Percentiles rank a stretch among this genome's conserved stretches.
Conservation (phyloP, 64 coral and sea anemone genomes). For the Stylophora pistillata region DNA sequence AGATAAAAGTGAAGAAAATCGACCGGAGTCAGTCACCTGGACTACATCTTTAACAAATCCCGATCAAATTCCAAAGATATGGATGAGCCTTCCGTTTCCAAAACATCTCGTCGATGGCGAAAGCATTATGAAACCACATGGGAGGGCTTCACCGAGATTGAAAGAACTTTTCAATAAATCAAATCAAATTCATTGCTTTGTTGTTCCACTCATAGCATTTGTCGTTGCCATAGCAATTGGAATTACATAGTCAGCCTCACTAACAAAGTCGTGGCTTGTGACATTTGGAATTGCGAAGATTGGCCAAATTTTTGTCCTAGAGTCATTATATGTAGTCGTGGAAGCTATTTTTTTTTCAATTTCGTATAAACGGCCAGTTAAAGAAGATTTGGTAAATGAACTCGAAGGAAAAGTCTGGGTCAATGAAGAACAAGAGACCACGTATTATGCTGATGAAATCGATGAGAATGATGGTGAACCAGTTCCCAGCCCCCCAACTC, state of each 20-base stretch:
- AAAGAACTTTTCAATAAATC: neutral
- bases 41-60: slow-evolving; percentile 18
- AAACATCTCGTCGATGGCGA: slow-evolving; percentile 29
- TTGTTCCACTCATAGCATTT: slow-evolving; percentile 9
- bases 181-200: slow-evolving; percentile 11
- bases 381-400: slow-evolving; percentile 54
- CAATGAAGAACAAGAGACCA: slow-evolving; percentile 44
- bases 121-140: neutral
- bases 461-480: neutral
- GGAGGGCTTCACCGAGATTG: neutral
- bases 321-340: slow-evolving; percentile 31
- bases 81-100: slow-evolving; percentile 66
- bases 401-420: slow-evolving; percentile 63
- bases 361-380: slow-evolving; percentile 21
- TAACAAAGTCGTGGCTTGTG: slow-evolving; percentile 45
- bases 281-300: slow-evolving; percentile 16
- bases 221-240: slow-evolving; percentile 6
- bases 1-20: too few relatives aligned
- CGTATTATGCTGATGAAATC: slow-evolving; percentile 57
- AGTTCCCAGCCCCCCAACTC: slow-evolving; percentile 48
- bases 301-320: slow-evolving; percentile 40
- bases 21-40: neutral
- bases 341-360: slow-evolving; percentile 51
- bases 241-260: slow-evolving; percentile 25
- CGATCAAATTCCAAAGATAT: slow-evolving; percentile 56